Evolutionary conservation across 2,797 vertebrate species (phyloP), one percentile per base, ranked within the genome.

Genomic region (Argentina silus): DNA sequence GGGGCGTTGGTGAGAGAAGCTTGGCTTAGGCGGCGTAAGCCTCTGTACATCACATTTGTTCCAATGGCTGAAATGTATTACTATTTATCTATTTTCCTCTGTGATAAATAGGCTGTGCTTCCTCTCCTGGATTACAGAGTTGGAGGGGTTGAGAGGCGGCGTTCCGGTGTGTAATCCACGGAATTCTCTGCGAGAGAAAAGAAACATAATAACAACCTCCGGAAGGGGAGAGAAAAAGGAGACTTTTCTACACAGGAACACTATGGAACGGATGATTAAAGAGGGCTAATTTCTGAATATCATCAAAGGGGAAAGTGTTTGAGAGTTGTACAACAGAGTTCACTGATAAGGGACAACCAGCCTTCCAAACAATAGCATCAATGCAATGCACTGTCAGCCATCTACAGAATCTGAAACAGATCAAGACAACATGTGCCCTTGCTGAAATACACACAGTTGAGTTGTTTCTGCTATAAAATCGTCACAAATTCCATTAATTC

Each of bases 81-180:
- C 90, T 90, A 87, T 88, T 92, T 93, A 91, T 93, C 90, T 92
- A 74, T 87, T 87, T 76, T 75, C 81, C 78, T 69, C 83, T 59
- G 74, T 78, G 92, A 93, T 91, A 83, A 82, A 79, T 73, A 73
- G 67, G 27, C 73, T 70, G 57, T 78, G 83, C 75, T 82, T 91
- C 76, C 64, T 27, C 51, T 36, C 81, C 81, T 85, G 93, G 90
- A 93, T 92, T 91, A 92, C 81, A 76, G 85, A 78, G 87, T 84
- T 78, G 64, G 81, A 86, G 82, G 84, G 85, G 86, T 90, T 91
- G 85, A 85, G 77, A 72, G 83, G 76, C 79, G 73, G 77, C 66
- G 82, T 84, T 84, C 27, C 27, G 80, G 66, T 71, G 72, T 84
- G 84, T 92, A 90, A 92, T 92, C 88, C 86, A 87, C 70, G 44